Conservation (phyloP, 2,113 vertebrate species). For the Stictonetta naevosa region DNA sequence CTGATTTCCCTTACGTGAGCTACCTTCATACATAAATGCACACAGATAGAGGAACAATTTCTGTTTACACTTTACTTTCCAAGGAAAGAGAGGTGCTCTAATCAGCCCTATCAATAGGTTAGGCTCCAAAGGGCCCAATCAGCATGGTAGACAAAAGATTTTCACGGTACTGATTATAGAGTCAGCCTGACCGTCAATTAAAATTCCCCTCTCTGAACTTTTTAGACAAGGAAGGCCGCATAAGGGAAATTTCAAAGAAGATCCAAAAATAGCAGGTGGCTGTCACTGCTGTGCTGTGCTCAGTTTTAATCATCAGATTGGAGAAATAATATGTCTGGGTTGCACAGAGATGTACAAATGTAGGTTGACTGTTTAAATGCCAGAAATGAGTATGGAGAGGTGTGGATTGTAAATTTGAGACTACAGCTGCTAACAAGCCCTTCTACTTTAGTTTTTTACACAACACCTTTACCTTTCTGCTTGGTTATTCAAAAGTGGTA, state of each 20-base stretch:
- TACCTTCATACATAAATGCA: neutral
- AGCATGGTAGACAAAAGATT: neutral
- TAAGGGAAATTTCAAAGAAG: neutral
- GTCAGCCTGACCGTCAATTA: neutral
- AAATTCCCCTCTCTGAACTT: neutral
- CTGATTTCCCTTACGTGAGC: neutral
- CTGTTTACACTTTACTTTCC: neutral
- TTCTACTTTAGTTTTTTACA: neutral
- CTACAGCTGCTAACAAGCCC: neutral
- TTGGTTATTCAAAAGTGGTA: neutral
- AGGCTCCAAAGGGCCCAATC: neutral
- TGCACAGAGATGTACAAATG: neutral
- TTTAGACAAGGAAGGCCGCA: neutral
- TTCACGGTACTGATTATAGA: neutral
- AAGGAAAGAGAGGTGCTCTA: neutral
- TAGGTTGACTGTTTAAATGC: neutral
- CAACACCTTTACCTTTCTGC: neutral
- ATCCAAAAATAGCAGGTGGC: constrained; percentile 47
- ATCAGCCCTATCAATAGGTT: neutral
- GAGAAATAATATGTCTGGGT: neutral
- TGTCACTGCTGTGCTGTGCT: constrained; percentile 13
- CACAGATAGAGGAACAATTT: neutral
- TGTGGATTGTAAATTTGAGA: neutral
- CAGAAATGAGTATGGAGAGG: neutral
- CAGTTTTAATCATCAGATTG: constrained; percentile 15